Evolutionary conservation across 2,888 invertebrate species (phyloP), one percentile per base, ranked within the genome.

Genomic region (Mamestra brassicae): DNA sequence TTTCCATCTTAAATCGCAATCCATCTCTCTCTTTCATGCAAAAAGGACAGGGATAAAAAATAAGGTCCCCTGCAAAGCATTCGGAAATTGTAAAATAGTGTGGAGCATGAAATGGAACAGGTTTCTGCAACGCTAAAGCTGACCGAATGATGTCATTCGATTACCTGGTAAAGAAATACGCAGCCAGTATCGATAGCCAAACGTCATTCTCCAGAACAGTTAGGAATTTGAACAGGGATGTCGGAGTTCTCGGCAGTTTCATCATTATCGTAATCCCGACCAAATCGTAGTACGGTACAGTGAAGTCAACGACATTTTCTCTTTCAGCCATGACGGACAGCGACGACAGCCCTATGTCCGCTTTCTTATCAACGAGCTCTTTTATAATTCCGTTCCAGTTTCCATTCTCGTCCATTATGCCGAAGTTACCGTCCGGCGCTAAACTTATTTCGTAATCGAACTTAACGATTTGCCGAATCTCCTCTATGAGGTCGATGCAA

Each of bases 301-400:
- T 99, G 92, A 99, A 99, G 94, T 99, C 99, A 2, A 99, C 99
- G 0, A 99, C 99, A 90, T 98, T 99, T 94, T 99, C 99, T 55
- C 99, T 96, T 88, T 99, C 99, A 0, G 99, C 99, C 99, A 99
- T 99, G 0, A 99, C 99, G 0, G 99, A 99, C 91, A 99, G 97
- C 0, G 99, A 98, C 2, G 99, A 99, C 11, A 99, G 94, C 0
- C 98, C 99, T 85, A 99, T 99, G 91, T 99, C 99, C 0, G 99
- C 99, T 87, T 97, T 97, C 97, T 98, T 98, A 88, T 98, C 98
- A 72, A 98, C 97, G 38, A 98, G 94, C 90, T 98, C 98, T 90
- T 97, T 97, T 38, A 99, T 98, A 94, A 99, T 97, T 2, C 98
- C 98, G 92, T 98, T 98, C 99, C 99, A 99, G 86, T 98, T 98